A percentile compares a stretch with the other conserved stretches of the same genome.
phyloP scores from a whole-genome alignment of 2,888 invertebrate genomes.

The Clitarchus hookeri region DNA sequence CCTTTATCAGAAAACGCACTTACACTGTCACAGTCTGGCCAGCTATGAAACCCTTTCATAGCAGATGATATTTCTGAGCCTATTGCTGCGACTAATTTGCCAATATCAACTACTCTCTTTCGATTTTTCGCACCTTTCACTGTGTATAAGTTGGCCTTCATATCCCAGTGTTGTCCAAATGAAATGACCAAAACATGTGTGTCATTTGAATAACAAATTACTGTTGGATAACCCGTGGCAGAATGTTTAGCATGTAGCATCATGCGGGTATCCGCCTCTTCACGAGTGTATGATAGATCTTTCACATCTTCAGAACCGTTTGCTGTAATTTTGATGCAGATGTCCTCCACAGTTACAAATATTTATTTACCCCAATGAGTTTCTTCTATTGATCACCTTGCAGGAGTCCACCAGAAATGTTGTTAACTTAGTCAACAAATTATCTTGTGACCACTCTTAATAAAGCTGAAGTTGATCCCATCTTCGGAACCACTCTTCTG shows the following conservation, averaged over 20 bases:
- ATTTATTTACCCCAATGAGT: background rate
- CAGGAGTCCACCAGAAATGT: background rate
- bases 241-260: background rate
- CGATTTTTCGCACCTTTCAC: background rate
- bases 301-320: background rate
- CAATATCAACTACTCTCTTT: background rate
- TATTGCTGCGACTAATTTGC: background rate
- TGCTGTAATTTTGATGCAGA: constrained; percentile 11
- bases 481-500: constrained; percentile 9
- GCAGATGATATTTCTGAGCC: background rate
- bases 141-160: constrained; percentile 4
- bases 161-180: background rate
- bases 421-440: background rate
- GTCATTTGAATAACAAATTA: constrained; percentile 10
- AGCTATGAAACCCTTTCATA: background rate
- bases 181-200: constrained; percentile 23
- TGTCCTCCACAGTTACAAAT: constrained; percentile 15
- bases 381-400: background rate
- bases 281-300: constrained; percentile 10
- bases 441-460: constrained; percentile 21
- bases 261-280: background rate
- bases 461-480: background rate
- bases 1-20: background rate
- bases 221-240: background rate
- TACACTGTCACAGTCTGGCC: constrained; percentile 18